These are phyloP conservation scores for Drosophila pseudoananassae DNA, from an alignment of 1,140 invertebrate species.

Conservation along the genomic window DNA sequence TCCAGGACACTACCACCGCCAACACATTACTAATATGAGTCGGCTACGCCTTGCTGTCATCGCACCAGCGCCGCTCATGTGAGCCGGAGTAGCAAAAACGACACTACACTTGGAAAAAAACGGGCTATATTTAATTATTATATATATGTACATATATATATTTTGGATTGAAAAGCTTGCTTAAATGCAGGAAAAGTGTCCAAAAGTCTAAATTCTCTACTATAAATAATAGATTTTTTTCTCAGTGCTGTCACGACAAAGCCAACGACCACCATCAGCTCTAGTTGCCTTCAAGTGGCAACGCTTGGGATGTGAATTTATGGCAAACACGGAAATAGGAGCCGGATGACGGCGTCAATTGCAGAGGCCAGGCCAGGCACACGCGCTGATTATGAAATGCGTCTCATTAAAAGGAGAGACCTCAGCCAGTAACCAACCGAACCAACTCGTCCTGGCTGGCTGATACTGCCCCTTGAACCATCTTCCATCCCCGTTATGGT, in stretches of 20 bases:
- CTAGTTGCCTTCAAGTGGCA: conserved; percentile 71
- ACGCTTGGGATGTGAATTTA: conserved; percentile 64
- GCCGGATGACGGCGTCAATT: conserved; percentile 60
- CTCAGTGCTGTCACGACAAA: not conserved
- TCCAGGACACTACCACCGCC: conserved; percentile 11
- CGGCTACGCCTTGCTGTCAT: conserved; percentile 47
- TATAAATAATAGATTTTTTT: not conserved
- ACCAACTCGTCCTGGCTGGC: conserved; percentile 15
- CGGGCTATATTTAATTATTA: not conserved
- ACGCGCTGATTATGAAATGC: conserved; percentile 76
- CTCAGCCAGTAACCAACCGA: conserved; percentile 15
- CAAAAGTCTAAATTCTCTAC: too few relatives aligned
- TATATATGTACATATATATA: too few relatives aligned
- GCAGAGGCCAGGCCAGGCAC: conserved; percentile 40
- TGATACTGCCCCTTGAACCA: not conserved
- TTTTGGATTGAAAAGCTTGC: not conserved
- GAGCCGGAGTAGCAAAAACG: conserved; percentile 31
- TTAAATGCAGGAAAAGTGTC: not conserved
- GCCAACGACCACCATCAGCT: conserved; percentile 32
- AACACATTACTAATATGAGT: conserved; percentile 56
- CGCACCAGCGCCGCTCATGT: conserved; percentile 52
- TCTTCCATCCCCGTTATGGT: not conserved
- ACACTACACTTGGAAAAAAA: conserved; percentile 11
- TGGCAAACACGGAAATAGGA: conserved; percentile 73
- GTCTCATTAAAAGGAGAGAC: conserved; percentile 71